Evolutionary conservation across 2,113 vertebrate species (phyloP).

Genomic region (Urocitellus parryii): DNA sequence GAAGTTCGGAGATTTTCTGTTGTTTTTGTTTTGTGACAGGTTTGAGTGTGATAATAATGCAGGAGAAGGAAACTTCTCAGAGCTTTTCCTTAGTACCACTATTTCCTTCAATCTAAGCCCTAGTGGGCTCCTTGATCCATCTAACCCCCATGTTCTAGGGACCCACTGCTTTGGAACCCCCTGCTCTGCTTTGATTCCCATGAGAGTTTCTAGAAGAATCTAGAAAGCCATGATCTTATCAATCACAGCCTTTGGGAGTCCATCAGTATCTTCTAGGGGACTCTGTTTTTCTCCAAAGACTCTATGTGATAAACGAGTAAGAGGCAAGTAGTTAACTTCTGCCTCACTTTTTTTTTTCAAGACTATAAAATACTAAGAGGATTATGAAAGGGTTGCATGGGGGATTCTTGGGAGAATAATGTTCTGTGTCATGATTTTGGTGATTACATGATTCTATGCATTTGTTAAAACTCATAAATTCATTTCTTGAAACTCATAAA

Average conservation of each 20-base stretch:
- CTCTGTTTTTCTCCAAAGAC: background rate
- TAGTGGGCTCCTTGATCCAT: background rate
- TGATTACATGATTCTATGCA: background rate
- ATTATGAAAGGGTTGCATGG: background rate
- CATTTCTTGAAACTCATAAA: background rate
- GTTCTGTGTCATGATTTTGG: background rate
- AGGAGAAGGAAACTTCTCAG: background rate
- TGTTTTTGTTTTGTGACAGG: background rate
- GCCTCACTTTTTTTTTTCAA: background rate
- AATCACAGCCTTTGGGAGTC: background rate
- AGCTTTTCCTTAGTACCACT: background rate
- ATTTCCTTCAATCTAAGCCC: background rate
- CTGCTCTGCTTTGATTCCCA: background rate
- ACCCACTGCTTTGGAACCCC: background rate
- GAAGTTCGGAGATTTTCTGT: too few relatives aligned
- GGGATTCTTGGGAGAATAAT: accelerated
- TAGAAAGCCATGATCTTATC: background rate
- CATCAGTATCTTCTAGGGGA: background rate
- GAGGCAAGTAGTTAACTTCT: background rate
- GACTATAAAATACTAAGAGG: background rate
- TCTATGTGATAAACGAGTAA: background rate
- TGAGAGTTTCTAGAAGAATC: background rate
- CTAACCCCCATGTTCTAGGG: background rate
- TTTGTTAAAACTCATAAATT: background rate
- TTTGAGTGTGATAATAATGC: background rate